phyloP scores from a whole-genome alignment of 35 echinoderm and acorn worm species.

The Amphiura filiformis region DNA sequence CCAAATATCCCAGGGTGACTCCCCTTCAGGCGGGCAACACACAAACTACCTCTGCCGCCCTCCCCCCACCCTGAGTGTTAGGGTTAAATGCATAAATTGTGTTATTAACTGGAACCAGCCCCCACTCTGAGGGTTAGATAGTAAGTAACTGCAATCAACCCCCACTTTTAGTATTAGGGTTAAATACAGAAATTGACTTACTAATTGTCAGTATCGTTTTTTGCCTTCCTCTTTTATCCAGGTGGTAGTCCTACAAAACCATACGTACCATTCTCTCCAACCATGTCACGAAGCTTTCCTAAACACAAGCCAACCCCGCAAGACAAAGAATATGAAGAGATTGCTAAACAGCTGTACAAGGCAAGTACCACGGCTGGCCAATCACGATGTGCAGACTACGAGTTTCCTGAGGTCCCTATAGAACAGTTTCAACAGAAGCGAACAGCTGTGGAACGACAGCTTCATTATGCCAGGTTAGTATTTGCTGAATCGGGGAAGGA shows the following conservation, averaged over 20 bases:
- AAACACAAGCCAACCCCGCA: conserved; percentile 83
- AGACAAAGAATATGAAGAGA: conserved; percentile 79
- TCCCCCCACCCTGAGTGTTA: too few relatives aligned
- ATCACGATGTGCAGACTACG: conserved; percentile 74
- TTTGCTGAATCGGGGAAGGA: neutral
- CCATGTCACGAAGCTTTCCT: conserved; percentile 45
- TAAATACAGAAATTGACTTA: neutral
- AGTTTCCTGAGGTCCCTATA: conserved; percentile 94
- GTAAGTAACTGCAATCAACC: too few relatives aligned
- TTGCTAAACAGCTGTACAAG: conserved; percentile 74
- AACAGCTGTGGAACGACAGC: conserved; percentile 62
- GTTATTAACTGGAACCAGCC: too few relatives aligned
- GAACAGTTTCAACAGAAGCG: conserved; percentile 80
- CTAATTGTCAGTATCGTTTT: neutral
- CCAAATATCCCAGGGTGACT: too few relatives aligned
- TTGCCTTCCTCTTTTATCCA: too few relatives aligned
- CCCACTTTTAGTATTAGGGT: too few relatives aligned
- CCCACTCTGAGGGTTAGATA: too few relatives aligned
- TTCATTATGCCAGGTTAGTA: conserved; percentile 87
- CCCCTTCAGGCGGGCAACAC: too few relatives aligned
- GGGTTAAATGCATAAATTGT: too few relatives aligned
- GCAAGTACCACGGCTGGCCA: conserved; percentile 57
- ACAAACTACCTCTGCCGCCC: too few relatives aligned
- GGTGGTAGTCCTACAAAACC: conserved; percentile 21
- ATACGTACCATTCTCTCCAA: conserved; percentile 39